Evolutionary conservation across 2,888 invertebrate genomes (phyloP).

Genomic region (Julus scanicus): DNA sequence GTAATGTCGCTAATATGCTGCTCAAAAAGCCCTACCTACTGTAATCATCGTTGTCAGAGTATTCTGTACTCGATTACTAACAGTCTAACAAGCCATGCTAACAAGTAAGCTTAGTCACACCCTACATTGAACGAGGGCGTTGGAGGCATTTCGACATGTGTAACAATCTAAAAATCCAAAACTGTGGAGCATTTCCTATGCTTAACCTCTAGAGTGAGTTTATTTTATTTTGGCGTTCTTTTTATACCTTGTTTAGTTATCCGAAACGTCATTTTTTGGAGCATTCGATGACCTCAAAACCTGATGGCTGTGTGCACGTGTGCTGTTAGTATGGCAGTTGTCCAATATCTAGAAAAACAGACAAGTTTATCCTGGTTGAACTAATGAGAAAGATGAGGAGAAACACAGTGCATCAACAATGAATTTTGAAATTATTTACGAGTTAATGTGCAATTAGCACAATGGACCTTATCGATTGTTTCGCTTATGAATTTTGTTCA

Average conservation of each 20-base stretch:
- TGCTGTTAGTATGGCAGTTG: not conserved
- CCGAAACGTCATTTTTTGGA: not conserved
- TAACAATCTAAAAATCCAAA: not conserved
- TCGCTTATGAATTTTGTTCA: not conserved
- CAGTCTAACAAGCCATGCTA: not conserved
- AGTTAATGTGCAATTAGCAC: not conserved
- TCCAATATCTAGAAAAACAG: not conserved
- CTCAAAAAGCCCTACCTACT: too few relatives aligned
- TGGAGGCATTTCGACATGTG: not conserved
- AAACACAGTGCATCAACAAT: not conserved
- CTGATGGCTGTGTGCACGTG: slow-evolving; percentile 30
- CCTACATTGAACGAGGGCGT: not conserved
- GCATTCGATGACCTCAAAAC: slow-evolving; percentile 45
- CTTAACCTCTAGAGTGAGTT: not conserved
- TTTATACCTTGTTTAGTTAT: slow-evolving; percentile 30
- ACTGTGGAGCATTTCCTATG: not conserved
- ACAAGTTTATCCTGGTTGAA: not conserved
- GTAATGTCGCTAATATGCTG: too few relatives aligned
- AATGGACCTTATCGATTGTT: slow-evolving; percentile 4
- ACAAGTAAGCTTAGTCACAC: not conserved
- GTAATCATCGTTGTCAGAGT: too few relatives aligned
- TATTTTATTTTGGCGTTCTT: slow-evolving; percentile 43
- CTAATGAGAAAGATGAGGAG: not conserved
- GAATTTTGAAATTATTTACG: not conserved
- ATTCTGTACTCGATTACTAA: not conserved